Conservation (phyloP, 1,140 invertebrate genomes). For the Calliopsis andreniformis region DNA sequence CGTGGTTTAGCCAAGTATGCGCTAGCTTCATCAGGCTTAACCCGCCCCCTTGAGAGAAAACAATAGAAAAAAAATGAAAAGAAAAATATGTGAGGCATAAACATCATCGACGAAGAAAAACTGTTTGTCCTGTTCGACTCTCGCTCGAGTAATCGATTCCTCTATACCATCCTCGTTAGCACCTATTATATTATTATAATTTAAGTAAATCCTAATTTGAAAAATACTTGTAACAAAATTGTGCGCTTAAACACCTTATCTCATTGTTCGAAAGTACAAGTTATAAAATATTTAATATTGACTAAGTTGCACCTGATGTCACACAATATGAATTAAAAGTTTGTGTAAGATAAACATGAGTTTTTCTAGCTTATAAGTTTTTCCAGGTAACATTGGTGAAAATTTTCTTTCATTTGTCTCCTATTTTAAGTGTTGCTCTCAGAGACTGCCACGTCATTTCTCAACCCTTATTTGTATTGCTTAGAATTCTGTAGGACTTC, state of each 20-base stretch:
- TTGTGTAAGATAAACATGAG: too few species aligned
- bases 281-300: too few species aligned
- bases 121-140: conserved; percentile 40
- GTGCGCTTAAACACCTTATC: too few species aligned
- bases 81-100: conserved; percentile 44
- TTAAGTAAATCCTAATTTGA: too few species aligned
- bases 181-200: too few species aligned
- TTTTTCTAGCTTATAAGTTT: too few species aligned
- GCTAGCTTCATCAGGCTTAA: conserved; percentile 50
- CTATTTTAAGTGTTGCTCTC: not conserved
- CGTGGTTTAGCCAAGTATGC: conserved; percentile 34
- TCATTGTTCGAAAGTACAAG: too few species aligned
- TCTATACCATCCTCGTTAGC: not conserved
- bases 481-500: too few species aligned
- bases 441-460: not conserved
- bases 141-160: conserved; percentile 46
- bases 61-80: conserved; percentile 8
- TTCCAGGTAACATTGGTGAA: not conserved
- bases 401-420: not conserved
- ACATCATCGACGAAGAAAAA: conserved; percentile 20
- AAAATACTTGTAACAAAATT: too few species aligned
- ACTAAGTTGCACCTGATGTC: too few species aligned
- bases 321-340: too few species aligned
- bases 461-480: too few species aligned
- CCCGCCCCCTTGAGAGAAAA: conserved; percentile 16